phyloP scores from a whole-genome alignment of 2,797 vertebrate species.

The Echiichthys vipera region DNA sequence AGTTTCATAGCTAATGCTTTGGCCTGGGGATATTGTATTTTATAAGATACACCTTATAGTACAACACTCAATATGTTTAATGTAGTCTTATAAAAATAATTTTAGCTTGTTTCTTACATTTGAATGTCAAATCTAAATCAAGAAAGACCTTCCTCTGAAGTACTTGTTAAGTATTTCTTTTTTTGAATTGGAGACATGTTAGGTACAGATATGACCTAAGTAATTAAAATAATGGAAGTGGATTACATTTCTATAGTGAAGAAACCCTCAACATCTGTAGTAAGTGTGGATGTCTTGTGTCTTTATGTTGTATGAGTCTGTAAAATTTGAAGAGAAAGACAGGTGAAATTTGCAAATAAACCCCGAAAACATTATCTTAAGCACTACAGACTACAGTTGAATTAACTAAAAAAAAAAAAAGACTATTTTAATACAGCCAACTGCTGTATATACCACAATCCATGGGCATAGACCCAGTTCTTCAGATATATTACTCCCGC shows the following conservation, averaged over 20 bases:
- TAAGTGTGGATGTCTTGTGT: neutral
- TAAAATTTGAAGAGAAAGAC: neutral
- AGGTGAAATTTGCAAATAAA: neutral
- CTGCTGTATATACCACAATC: neutral
- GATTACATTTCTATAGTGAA: too few species aligned
- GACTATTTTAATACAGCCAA: too few species aligned
- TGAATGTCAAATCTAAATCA: neutral
- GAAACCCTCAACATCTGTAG: neutral
- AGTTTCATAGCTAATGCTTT: neutral
- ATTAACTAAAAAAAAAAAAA: constrained; percentile 20
- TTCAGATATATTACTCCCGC: constrained; percentile 34
- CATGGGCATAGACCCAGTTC: constrained; percentile 4
- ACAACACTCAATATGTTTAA: neutral
- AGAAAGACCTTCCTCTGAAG: neutral
- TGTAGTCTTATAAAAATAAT: neutral
- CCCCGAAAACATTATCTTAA: neutral
- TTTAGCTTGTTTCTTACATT: neutral
- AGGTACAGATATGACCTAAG: too few species aligned
- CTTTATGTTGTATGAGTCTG: too few species aligned
- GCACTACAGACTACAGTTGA: neutral
- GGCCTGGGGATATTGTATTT: neutral
- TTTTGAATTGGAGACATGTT: too few species aligned
- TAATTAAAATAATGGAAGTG: too few species aligned
- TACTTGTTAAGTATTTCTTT: neutral
- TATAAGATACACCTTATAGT: neutral